Base-by-base conservation (phyloP, 2,113 vertebrate species). In the Phoxinus phoxinus region DNA sequence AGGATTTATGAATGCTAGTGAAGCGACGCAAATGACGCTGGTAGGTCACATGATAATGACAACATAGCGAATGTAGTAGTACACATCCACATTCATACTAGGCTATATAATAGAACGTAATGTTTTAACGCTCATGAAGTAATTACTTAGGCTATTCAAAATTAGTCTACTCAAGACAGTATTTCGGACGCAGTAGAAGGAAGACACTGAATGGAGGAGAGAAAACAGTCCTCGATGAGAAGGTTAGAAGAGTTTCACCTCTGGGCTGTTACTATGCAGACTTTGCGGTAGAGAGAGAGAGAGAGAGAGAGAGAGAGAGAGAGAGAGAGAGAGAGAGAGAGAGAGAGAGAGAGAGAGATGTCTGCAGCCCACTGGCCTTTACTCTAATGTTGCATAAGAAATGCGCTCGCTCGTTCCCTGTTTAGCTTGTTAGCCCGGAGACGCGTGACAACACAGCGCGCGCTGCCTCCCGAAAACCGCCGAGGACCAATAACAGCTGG, bases 191-290 rank as follows among this genome's bases (percentile, higher is more conserved):
- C 48, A 17, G 48, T 35, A n/a, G 32, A 59, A 56, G 76, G 35
- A 78, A 25, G 13, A n/a, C 7, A 2, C 35, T 23, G 30, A 41
- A 46, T 3, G 32, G 59, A 73, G 35, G 48, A 37, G 21, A 81
- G 11, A 32, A 81, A 65, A 48, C 41, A 67, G 76, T 41, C 53
- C 27, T 27, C 56, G 56, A 79, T 44, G 19, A 25, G 80, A 85
- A 88, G 85, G 88, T 63, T 81, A 63, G 78, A 63, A 58, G 59
- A 56, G 83, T 73, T 76, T 86, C 75, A 81, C 69, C 76, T 81
- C 73, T 69, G 35, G 72, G 84, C 84, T 86, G 88, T 87, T 89
- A 90, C n/a, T 53, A 85, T 88, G 87, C 82, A 86, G 81, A 83
- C 79, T 79, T 53, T 56, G 73, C 61, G 15, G 58, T 15, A 25